Evolutionary conservation across 2,888 invertebrate genomes (phyloP), one percentile per base, ranked within the genome.

Genomic region (Hemicrepidius hirtus): DNA sequence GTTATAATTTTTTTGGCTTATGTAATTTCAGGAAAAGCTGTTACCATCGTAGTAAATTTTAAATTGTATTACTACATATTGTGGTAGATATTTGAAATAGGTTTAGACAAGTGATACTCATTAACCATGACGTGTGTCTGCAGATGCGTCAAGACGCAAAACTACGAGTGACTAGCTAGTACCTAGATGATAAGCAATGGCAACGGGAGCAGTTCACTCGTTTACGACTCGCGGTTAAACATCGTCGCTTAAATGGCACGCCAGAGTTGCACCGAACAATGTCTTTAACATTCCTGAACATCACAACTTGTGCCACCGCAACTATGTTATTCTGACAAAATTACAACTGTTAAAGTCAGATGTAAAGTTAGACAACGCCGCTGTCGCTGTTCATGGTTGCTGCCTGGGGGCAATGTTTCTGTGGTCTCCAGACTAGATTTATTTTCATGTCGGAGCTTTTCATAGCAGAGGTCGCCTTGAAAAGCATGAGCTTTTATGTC

Each of bases 251-350:
- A 67, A 72, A 72, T 72, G 55, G 72, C 53, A 67, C 62, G 60
- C 72, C 67, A 63, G 67, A 72, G 55, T 73, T 68, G 63, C 65
- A 73, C 68, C 73, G 55, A 73, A 73, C 68, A 73, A 73, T 73
- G 73, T 73, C 73, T 73, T 73, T 73, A 73, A 73, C 73, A 73
- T 73, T 73, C 73, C 73, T 63, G 55, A 73, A 73, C 73, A 73
- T 73, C 73, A 65, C 73, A 73, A 69, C 68, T 73, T 69, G 50
- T 60, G 55, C 65, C 49, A 68, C 73, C 73, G 68, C 73, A 73
- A 73, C 68, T 73, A 73, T 73, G 73, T 73, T 68, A 73, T 73
- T 68, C 73, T 64, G 59, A 73, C 73, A 68, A 73, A 68, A 73
- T 73, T 73, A 73, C 73, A 68, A 68, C 73, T 73, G 73, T 63